Percentiles rank a stretch among this genome's conserved stretches.
Evolutionary conservation across 2,113 vertebrate genomes (phyloP).

Genomic region (Pagrus major): DNA sequence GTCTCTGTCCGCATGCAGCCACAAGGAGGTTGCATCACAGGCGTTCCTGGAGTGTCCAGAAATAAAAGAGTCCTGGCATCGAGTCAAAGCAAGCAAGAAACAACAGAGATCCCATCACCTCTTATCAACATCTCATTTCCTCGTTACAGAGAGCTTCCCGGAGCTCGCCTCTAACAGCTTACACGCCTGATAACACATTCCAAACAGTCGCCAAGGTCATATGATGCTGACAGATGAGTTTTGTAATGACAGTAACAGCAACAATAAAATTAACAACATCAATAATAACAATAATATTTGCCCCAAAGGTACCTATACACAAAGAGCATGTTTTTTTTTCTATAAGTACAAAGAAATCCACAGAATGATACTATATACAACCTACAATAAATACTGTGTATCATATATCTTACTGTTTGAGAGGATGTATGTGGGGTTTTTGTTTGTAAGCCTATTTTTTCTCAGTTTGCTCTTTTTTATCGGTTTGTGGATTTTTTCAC

Average conservation of each 20-base stretch:
- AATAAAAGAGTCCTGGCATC: conserved; percentile 48
- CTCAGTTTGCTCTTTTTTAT: conserved; percentile 59
- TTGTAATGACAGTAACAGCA: conserved; percentile 80
- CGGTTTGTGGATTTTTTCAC: conserved; percentile 64
- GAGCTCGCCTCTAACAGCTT: conserved; percentile 43
- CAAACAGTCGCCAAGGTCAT: conserved; percentile 64
- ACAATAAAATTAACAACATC: conserved; percentile 83
- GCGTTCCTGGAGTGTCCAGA: conserved; percentile 54
- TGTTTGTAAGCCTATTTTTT: conserved; percentile 68
- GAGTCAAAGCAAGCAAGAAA: conserved; percentile 61
- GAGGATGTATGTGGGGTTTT: conserved; percentile 66
- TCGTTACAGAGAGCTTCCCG: conserved; percentile 31
- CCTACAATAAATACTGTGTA: conserved; percentile 94
- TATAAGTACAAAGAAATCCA: conserved; percentile 88
- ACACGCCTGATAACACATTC: conserved; percentile 65
- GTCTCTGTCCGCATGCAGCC: conserved; percentile 60
- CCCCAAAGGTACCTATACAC: conserved; percentile 86
- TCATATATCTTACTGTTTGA: conserved; percentile 83
- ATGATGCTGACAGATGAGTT: conserved; percentile 62
- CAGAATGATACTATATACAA: conserved; percentile 90
- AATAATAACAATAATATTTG: conserved; percentile 84
- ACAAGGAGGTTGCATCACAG: conserved; percentile 31
- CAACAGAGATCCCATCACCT: conserved; percentile 62
- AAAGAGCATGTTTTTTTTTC: conserved; percentile 83
- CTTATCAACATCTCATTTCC: conserved; percentile 44